Evolutionary conservation across 2,888 invertebrate species (phyloP).

Genomic region (Leptodirus hochenwartii): DNA sequence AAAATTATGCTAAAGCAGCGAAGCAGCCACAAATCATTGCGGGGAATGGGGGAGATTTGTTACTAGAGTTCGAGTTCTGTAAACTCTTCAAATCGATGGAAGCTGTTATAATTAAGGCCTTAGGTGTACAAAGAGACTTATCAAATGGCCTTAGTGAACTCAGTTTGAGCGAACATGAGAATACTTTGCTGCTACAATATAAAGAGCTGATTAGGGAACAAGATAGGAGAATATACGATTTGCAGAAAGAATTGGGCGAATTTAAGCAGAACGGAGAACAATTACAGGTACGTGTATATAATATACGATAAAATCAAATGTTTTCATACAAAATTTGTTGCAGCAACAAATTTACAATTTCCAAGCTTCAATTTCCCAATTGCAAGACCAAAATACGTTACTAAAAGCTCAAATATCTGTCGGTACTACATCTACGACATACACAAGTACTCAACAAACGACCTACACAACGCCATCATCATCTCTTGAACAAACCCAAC

Average conservation of each 20-base stretch:
- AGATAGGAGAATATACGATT: conserved; percentile 46
- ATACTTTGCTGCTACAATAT: conserved; percentile 49
- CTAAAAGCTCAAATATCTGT: conserved; percentile 57
- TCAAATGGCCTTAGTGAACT: conserved; percentile 32
- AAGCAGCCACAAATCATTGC: conserved; percentile 84
- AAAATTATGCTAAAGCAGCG: conserved; percentile 78
- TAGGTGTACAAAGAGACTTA: conserved; percentile 29
- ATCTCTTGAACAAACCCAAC: too few relatives aligned
- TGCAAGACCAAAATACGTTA: conserved; percentile 74
- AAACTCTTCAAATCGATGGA: conserved; percentile 71
- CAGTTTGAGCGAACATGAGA: conserved; percentile 30
- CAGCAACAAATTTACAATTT: conserved; percentile 44
- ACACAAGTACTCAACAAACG: too few relatives aligned
- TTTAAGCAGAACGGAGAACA: conserved; percentile 21
- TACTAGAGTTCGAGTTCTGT: conserved; percentile 92
- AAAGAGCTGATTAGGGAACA: conserved; percentile 84
- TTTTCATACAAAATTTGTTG: too few relatives aligned
- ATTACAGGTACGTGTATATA: conserved; percentile 24
- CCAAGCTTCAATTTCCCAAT: conserved; percentile 47
- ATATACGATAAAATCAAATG: conserved; percentile 3
- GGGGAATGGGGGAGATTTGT: conserved; percentile 54
- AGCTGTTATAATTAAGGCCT: conserved; percentile 32
- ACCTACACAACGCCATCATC: too few relatives aligned
- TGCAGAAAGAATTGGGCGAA: conserved; percentile 21
- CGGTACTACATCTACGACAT: too few relatives aligned